Percentiles rank a stretch among this genome's conserved stretches.
phyloP scores from a whole-genome alignment of 2,113 vertebrate species.

The Steatornis caripensis region DNA sequence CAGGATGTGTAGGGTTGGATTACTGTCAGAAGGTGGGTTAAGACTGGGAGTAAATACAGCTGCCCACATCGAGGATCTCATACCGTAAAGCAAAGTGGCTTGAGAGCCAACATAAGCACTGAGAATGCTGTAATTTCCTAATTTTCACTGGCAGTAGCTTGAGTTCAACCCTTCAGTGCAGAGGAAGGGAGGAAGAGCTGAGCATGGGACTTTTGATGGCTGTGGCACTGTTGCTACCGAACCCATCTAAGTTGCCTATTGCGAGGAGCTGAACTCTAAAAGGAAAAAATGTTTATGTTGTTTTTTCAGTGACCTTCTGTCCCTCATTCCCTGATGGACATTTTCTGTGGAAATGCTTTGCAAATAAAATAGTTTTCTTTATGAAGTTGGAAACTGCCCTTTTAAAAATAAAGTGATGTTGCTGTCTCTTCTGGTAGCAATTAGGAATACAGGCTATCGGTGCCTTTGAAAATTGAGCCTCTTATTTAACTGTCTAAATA shows the following conservation, averaged over 20 bases:
- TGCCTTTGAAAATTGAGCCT: conserved; percentile 26
- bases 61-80: neutral
- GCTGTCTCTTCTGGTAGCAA: conserved; percentile 2
- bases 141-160: neutral
- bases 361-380: neutral
- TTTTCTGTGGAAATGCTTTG: neutral
- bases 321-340: neutral
- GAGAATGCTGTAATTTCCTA: neutral
- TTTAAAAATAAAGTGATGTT: neutral
- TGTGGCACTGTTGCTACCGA: neutral
- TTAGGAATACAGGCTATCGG: neutral
- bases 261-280: neutral
- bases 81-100: neutral
- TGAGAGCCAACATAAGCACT: neutral
- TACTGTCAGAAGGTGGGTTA: neutral
- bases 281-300: neutral
- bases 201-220: neutral
- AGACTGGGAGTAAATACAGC: neutral
- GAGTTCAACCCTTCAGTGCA: neutral
- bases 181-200: neutral
- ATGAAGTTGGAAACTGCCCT: neutral
- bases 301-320: neutral
- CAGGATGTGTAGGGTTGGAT: neutral
- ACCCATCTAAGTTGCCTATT: neutral
- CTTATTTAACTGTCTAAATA: conserved; percentile 59